A percentile compares a stretch with the other conserved stretches of the same genome.
Conservation (phyloP, 2,888 invertebrate species). For the Orgyia antiqua region DNA sequence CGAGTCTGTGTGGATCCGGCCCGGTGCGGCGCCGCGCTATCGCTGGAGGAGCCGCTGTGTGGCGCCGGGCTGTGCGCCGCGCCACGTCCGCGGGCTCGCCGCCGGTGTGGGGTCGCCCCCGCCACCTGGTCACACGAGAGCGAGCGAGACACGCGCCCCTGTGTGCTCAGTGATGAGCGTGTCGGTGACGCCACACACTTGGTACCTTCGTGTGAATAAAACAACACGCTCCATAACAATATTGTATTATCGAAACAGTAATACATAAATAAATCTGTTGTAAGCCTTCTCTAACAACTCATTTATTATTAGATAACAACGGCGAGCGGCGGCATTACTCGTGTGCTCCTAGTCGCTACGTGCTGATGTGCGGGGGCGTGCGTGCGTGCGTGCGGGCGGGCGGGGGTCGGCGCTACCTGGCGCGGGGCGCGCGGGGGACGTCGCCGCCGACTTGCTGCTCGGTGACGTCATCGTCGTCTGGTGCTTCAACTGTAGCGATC, state of each 20-base stretch:
- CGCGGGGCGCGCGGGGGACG: conserved; percentile 38
- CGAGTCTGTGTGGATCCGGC: too few relatives aligned
- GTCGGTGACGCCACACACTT: too few relatives aligned
- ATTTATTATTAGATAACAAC: conserved; percentile 5
- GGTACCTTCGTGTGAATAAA: conserved; percentile 30
- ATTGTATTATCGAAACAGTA: conserved; percentile 20
- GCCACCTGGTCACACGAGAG: too few relatives aligned
- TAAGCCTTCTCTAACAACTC: conserved; percentile 13
- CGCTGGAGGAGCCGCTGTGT: too few relatives aligned
- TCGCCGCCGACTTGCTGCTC: conserved; percentile 37
- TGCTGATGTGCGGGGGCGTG: neutral
- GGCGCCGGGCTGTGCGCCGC: conserved; percentile 46
- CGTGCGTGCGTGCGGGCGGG: too few relatives aligned
- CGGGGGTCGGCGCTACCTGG: conserved; percentile 21
- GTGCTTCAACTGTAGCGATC: conserved; percentile 18
- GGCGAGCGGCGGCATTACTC: conserved; percentile 3
- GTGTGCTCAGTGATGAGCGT: neutral
- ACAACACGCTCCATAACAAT: conserved; percentile 24
- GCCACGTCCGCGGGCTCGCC: conserved; percentile 7
- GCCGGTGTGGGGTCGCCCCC: too few relatives aligned
- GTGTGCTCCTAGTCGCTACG: neutral
- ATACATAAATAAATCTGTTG: conserved; percentile 19
- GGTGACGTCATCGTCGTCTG: conserved; percentile 43
- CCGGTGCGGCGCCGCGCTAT: too few relatives aligned
- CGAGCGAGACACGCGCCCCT: neutral